Evolutionary conservation across 2,797 vertebrate species (phyloP), one percentile per base, ranked within the genome.

Genomic region (Knipowitschia caucasica): DNA sequence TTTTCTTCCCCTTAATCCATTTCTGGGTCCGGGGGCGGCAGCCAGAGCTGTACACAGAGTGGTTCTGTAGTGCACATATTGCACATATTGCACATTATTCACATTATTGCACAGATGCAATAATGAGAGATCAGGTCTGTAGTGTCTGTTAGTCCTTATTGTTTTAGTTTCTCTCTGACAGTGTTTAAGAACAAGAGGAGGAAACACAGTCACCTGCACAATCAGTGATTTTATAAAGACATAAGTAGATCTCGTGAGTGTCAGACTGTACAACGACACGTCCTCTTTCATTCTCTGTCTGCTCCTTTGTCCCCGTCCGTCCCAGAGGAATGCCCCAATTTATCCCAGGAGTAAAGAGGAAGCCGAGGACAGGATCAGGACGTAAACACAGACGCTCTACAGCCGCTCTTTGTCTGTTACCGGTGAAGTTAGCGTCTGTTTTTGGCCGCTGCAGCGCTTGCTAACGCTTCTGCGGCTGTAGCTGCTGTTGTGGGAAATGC

Each of bases 331-430:
- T 4, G 26, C 40, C 66, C n/a, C 69, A 65, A 60, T 33, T 38
- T 50, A 73, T 72, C 63, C 56, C 35, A 58, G 27, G 34, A 67
- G 53, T 24, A 70, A 40, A 52, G 54, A 71, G 18, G 50, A 47
- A 34, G 42, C 53, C 9, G 56, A 71, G 47, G 45, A 62, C 44
- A 42, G 54, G 52, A 60, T 49, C 40, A 43, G 51, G 53, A 59
- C 50, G 69, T 58, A 72, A 83, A 80, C 66, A 72, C 58, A 52
- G 53, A 61, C 62, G 62, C 77, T 73, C 77, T 33, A 68, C 54
- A 68, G 69, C 56, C 68, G 63, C 51, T 62, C 64, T 76, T 74
- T 80, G 59, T 80, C 70, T 71, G 65, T 71, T 61, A 46, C 38
- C 18, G 7, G 23, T 67, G 59, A 59, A 61, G 54, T 62, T 49